These are phyloP conservation scores for Eurystomus glaucurus DNA, from an alignment of 2,797 vertebrate species.

Conservation along the genomic window DNA sequence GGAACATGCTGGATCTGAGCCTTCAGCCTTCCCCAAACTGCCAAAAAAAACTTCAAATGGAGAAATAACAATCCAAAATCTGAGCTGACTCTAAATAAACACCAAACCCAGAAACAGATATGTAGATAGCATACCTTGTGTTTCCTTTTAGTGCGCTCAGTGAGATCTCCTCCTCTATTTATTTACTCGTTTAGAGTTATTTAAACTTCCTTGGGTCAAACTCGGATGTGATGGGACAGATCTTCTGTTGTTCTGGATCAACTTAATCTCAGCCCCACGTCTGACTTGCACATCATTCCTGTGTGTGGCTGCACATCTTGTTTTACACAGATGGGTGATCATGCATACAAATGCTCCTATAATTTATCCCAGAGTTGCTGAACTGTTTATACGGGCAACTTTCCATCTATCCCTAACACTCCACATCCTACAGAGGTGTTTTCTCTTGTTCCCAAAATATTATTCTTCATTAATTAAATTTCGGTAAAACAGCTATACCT, in stretches of 20 bases:
- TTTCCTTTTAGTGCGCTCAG: not conserved
- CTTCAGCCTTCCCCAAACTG: not conserved
- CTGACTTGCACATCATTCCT: constrained; percentile 4
- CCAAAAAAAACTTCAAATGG: not conserved
- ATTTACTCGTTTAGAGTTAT: not conserved
- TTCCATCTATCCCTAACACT: constrained; percentile 36
- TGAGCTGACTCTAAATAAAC: constrained; percentile 11
- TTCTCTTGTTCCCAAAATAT: constrained; percentile 59
- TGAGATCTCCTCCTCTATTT: not conserved
- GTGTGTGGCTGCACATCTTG: not conserved
- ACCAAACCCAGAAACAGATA: not conserved
- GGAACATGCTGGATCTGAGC: not conserved
- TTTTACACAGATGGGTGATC: constrained; percentile 33
- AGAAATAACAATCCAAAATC: not conserved
- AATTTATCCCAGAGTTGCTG: constrained; percentile 33
- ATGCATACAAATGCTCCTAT: constrained; percentile 28
- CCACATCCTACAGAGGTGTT: constrained; percentile 33
- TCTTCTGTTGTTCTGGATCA: not conserved
- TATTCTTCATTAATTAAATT: constrained; percentile 56
- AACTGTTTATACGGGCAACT: constrained; percentile 41
- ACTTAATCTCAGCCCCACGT: not conserved
- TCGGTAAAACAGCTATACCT: constrained; percentile 19
- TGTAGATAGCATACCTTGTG: not conserved
- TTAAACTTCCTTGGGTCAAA: not conserved
- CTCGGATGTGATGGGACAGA: not conserved